Percentiles rank a stretch among this genome's conserved stretches.
Conservation (phyloP, 2,113 vertebrate species). For the Pomatostomus ruficeps region DNA sequence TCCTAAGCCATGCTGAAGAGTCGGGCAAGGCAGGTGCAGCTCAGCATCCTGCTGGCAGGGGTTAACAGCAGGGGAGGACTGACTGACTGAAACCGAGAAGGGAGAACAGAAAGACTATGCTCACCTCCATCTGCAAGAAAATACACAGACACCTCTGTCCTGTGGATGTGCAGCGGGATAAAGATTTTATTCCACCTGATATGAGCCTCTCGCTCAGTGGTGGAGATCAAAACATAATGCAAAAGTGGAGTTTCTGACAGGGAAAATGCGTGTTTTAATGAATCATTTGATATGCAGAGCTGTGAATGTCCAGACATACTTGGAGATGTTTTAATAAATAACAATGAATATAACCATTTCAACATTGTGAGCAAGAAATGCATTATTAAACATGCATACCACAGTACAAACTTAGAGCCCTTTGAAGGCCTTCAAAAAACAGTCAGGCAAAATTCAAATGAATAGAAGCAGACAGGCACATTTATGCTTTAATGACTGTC, state of each 20-base stretch:
- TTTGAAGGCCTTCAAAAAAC: conserved; percentile 8
- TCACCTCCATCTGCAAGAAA: not conserved
- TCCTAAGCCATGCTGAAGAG: not conserved
- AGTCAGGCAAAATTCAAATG: conserved; percentile 1
- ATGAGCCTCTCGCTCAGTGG: not conserved
- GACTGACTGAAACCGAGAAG: not conserved
- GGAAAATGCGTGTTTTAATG: conserved; percentile 17
- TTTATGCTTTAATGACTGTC: not conserved
- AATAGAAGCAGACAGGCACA: not conserved
- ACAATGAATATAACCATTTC: conserved; percentile 58
- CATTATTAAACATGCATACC: conserved; percentile 51
- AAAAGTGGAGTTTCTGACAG: not conserved
- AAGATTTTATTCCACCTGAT: not conserved
- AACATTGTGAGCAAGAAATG: conserved; percentile 42
- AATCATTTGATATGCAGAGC: conserved; percentile 51
- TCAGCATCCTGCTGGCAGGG: not conserved
- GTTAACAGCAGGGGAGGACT: not conserved
- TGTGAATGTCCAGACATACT: conserved; percentile 38
- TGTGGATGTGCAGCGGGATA: not conserved
- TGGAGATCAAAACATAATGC: not conserved
- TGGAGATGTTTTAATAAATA: conserved; percentile 62
- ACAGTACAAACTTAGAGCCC: not conserved
- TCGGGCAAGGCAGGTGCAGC: not conserved
- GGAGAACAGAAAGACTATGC: not conserved
- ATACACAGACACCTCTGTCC: not conserved